phyloP scores from a whole-genome alignment of 2,113 vertebrate genomes.

The Chaetura pelagica region DNA sequence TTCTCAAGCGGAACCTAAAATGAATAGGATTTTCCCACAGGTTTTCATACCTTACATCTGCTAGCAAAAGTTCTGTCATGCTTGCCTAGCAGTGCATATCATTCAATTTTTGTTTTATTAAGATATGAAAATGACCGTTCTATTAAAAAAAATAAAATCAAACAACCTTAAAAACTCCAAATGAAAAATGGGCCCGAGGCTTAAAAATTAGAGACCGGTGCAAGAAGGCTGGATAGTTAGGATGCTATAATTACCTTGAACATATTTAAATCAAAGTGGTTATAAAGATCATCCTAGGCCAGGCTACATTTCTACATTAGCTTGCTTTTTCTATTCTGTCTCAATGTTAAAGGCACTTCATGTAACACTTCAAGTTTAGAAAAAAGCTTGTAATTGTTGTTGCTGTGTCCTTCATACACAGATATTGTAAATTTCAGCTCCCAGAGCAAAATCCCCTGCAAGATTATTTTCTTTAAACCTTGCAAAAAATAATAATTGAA shows the following conservation, averaged over 20 bases:
- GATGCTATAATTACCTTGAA: neutral
- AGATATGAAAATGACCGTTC: constrained; percentile 73
- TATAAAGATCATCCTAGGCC: neutral
- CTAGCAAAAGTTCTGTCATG: constrained; percentile 66
- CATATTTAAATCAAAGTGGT: neutral
- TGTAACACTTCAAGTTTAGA: neutral
- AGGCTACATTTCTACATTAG: neutral
- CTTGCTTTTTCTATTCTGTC: neutral
- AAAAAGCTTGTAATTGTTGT: neutral
- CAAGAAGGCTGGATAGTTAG: neutral
- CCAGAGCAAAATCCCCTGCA: neutral
- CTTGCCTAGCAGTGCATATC: constrained; percentile 72
- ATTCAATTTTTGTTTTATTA: constrained; percentile 83
- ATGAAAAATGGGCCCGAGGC: constrained; percentile 22
- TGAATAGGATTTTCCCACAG: constrained; percentile 71
- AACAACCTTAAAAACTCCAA: constrained; percentile 21
- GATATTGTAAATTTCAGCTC: neutral
- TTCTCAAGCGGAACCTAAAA: constrained; percentile 71
- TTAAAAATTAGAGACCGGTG: constrained; percentile 46
- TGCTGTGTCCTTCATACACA: neutral
- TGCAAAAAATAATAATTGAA: neutral
- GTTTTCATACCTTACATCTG: constrained; percentile 75
- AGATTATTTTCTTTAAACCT: neutral
- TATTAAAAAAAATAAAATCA: constrained; percentile 44
- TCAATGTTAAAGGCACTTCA: neutral